phyloP scores from a whole-genome alignment of 2,888 invertebrate species.

The Priocnemis perturbator region DNA sequence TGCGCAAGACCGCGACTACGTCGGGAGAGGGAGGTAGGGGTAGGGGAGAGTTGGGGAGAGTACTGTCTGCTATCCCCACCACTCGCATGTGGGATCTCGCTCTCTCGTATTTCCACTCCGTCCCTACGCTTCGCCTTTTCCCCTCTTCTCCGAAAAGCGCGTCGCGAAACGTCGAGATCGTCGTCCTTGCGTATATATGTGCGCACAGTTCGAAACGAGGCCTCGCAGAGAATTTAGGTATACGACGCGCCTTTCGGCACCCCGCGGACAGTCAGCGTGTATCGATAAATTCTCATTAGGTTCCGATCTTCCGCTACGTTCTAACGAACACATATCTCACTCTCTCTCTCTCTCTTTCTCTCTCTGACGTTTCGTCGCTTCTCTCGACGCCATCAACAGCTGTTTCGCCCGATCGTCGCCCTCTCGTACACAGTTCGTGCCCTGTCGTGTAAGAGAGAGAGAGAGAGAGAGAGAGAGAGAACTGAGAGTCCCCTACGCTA shows the following conservation, averaged over 20 bases:
- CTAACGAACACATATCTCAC: constrained; percentile 53
- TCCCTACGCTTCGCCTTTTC: constrained; percentile 36
- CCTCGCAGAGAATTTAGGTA: constrained; percentile 48
- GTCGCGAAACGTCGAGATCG: constrained; percentile 49
- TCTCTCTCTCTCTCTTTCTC: constrained; percentile 58
- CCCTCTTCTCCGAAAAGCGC: constrained; percentile 36
- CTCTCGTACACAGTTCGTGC: constrained; percentile 48
- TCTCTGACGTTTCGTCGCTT: constrained; percentile 57
- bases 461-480: constrained; percentile 28
- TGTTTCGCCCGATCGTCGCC: constrained; percentile 62
- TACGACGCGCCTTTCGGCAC: constrained; percentile 43
- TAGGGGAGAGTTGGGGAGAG: constrained; percentile 36
- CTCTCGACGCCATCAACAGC: constrained; percentile 60
- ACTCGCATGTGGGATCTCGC: constrained; percentile 8
- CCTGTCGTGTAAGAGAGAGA: constrained; percentile 30
- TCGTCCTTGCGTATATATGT: constrained; percentile 50
- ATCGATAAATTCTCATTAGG: too few relatives aligned
- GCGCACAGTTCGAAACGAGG: constrained; percentile 28
- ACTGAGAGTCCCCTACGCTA: constrained; percentile 13
- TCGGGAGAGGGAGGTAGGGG: constrained; percentile 24
- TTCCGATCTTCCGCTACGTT: constrained; percentile 17
- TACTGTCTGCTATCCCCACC: not conserved
- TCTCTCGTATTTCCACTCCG: constrained; percentile 8
- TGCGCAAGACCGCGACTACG: constrained; percentile 39
- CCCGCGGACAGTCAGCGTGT: too few relatives aligned